These are phyloP conservation scores for Lordiphosa collinella DNA, from an alignment of 1,140 invertebrate species.

Conservation along the genomic window DNA sequence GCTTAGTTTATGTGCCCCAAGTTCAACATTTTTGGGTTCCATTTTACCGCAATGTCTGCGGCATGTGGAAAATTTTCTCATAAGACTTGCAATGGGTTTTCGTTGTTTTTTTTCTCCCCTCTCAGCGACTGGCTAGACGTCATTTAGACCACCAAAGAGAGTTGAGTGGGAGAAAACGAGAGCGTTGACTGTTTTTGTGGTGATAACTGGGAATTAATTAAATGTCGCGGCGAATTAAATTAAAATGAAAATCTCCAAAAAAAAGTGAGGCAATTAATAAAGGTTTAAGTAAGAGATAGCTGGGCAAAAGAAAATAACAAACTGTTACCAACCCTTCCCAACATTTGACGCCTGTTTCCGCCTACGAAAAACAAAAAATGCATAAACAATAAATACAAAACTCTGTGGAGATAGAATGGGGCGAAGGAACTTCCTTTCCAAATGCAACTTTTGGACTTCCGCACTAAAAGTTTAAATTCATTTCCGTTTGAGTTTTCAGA, in stretches of 20 bases:
- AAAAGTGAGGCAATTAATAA: slow-evolving; percentile 30
- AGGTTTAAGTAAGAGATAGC: slow-evolving; percentile 5
- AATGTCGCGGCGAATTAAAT: slow-evolving; percentile 51
- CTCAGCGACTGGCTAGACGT: slow-evolving; percentile 49
- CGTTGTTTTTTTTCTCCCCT: slow-evolving; percentile 8
- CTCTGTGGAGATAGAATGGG: neutral
- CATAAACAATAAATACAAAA: slow-evolving; percentile 48
- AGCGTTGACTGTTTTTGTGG: slow-evolving; percentile 44
- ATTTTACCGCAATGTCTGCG: slow-evolving; percentile 52
- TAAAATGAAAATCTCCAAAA: slow-evolving; percentile 43
- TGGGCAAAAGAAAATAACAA: no score
- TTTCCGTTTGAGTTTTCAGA: slow-evolving; percentile 46
- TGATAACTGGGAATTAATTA: slow-evolving; percentile 69
- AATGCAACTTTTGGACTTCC: slow-evolving; percentile 55
- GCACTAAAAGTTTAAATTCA: slow-evolving; percentile 69
- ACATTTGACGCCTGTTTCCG: slow-evolving; percentile 37
- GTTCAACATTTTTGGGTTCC: slow-evolving; percentile 37
- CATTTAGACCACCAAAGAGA: slow-evolving; percentile 25
- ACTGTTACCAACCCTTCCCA: neutral
- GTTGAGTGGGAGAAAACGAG: slow-evolving; percentile 21
- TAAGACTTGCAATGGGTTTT: slow-evolving; percentile 42
- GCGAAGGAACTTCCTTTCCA: neutral
- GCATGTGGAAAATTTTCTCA: slow-evolving; percentile 56
- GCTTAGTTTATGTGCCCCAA: slow-evolving; percentile 39
- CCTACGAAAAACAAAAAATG: neutral